phyloP scores from a whole-genome alignment of 2,888 invertebrate species.

The Mystacides longicornis region DNA sequence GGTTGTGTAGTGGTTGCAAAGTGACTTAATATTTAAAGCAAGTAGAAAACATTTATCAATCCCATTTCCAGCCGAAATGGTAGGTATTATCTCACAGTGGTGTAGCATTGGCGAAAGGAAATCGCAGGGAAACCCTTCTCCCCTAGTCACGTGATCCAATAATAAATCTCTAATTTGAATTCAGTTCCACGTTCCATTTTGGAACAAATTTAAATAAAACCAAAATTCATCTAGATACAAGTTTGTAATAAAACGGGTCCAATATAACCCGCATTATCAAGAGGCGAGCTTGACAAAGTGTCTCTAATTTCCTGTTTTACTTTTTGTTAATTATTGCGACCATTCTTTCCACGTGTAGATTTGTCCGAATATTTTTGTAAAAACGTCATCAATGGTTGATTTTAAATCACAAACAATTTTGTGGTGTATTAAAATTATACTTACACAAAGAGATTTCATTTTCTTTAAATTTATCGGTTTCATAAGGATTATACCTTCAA shows the following conservation, averaged over 20 bases:
- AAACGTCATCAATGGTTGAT: too few relatives aligned
- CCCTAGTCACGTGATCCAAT: slow-evolving; percentile 13
- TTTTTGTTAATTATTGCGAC: too few relatives aligned
- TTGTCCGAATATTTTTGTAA: too few relatives aligned
- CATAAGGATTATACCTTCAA: too few relatives aligned
- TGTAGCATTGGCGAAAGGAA: background rate
- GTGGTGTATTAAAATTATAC: too few relatives aligned
- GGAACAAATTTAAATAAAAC: slow-evolving; percentile 15
- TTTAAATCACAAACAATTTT: too few relatives aligned
- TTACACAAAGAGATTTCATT: too few relatives aligned
- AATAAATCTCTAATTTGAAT: slow-evolving; percentile 17
- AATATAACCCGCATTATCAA: slow-evolving; percentile 2
- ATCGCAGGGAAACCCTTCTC: slow-evolving; percentile 2
- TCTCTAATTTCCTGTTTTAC: background rate
- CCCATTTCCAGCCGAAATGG: background rate
- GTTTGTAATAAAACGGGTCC: slow-evolving; percentile 8
- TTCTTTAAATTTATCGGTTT: too few relatives aligned
- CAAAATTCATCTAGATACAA: slow-evolving; percentile 9
- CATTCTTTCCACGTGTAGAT: too few relatives aligned
- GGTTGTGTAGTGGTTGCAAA: background rate
- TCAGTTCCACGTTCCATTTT: slow-evolving; percentile 11
- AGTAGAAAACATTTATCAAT: slow-evolving; percentile 1
- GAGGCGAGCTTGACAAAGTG: background rate
- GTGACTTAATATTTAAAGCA: background rate
- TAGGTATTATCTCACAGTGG: background rate